Base-by-base conservation (phyloP, 2,113 vertebrate species). In the Fukomys damarensis region DNA sequence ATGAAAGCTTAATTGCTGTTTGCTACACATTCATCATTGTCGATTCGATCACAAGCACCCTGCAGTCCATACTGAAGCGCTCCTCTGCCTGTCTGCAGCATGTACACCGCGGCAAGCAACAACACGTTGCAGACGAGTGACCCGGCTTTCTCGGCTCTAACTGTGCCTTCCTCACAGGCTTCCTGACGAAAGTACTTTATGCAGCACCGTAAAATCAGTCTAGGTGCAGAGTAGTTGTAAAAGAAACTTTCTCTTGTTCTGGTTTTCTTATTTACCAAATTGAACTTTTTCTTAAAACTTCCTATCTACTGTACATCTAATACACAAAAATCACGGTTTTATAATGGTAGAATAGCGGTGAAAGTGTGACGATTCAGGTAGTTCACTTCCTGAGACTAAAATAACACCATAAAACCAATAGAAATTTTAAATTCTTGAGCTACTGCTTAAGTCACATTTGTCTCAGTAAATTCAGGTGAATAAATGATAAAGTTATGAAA, bases 1-100 rank as follows among this genome's bases (percentile, higher is more conserved):
- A 9, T 95, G 84, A 92, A 95, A 94, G 88, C 65, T 96, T 96
- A 93, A 96, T 96, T 94, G 90, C n/a, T 68, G 95, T 87, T 72
- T 81, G 68, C 81, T 77, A 49, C 41, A 87, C 61, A 92, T 85
- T 58, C 38, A 85, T 96, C 80, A 79, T 68, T 91, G 80, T 68
- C 32, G 83, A 88, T 85, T 97, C 81, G 30, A 70, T 90, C 26
- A 61, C 68, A 76, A 46, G 2, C 81, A 59, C 77, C 82, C 26
- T 86, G n/a, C 46, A 80, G 63, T 35, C 11, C 22, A 3, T 9
- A 54, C 10, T 54, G 76, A 85, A 91, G 38, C 61, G 41, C 38
- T 41, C 79, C 13, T n/a, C 3, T 52, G 35, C 76, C 28, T 17
- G n/a, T 38, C 70, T 66, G 86, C 35, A 74, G 38, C 16, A 68